Conservation (phyloP, 2,888 invertebrate species). For the Drosophila maculinotata region DNA sequence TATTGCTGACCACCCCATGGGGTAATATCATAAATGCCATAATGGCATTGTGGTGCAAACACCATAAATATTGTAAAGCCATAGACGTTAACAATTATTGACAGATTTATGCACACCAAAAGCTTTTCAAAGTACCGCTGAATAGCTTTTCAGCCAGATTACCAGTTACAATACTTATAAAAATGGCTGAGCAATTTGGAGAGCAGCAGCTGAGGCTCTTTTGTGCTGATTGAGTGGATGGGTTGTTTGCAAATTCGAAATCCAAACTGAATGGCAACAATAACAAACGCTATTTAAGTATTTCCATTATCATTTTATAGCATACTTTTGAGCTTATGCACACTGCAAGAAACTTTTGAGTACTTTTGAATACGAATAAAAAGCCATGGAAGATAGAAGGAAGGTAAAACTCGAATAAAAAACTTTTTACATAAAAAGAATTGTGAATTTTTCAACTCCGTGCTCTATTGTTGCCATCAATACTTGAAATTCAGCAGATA, state of each 20-base stretch:
- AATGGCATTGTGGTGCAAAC: constrained; percentile 50
- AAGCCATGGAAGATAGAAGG: background rate
- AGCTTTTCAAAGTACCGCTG: constrained; percentile 49
- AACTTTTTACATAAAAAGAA: background rate
- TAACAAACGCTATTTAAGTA: constrained; percentile 24
- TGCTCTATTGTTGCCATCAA: background rate
- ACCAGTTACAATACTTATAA: constrained; percentile 25
- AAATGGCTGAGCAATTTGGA: constrained; percentile 29
- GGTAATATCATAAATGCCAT: constrained; percentile 62
- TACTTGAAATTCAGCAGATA: too few relatives aligned
- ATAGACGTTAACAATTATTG: constrained; percentile 70
- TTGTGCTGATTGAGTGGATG: background rate
- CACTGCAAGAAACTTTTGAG: constrained; percentile 20
- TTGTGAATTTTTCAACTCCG: too few relatives aligned
- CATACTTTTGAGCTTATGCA: constrained; percentile 19
- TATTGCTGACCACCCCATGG: constrained; percentile 13
- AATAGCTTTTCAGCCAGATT: constrained; percentile 25
- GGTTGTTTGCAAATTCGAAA: background rate
- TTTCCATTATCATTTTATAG: constrained; percentile 27
- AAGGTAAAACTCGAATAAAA: background rate
- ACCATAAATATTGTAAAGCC: constrained; percentile 65
- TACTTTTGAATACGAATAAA: background rate
- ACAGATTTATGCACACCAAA: constrained; percentile 71
- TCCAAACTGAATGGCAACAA: constrained; percentile 20
- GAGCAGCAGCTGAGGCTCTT: constrained; percentile 20